Evolutionary conservation across 2,888 invertebrate species (phyloP), one percentile per base, ranked within the genome.

Genomic region (Ptycholaimellus sp.): DNA sequence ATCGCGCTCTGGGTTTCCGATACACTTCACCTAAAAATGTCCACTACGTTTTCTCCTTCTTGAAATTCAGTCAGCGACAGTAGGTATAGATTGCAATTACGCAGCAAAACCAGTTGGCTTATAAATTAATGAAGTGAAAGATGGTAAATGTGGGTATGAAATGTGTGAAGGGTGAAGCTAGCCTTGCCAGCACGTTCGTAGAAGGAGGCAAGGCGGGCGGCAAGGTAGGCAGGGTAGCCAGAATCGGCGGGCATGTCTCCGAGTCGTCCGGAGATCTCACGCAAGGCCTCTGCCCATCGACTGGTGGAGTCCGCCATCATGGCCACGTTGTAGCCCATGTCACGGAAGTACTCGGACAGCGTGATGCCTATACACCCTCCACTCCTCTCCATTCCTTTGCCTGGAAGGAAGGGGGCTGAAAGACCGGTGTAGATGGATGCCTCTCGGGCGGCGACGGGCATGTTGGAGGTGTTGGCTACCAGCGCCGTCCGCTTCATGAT

Each of bases 231-330:
- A 25, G 93, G 93, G 66, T 93, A 93, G 59, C 93, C 93, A 28
- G 69, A 69, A 50, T 66, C 83, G 51, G 93, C 93, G 57, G 93
- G 93, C 93, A 93, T 96, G 70, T 93, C 93, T 20, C 36, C 93
- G 59, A 93, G 69, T 64, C 93, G 85, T 54, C 42, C 87, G 0
- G 87, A 90, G 66, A 96, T 93, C 73, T 93, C 93, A 67, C 93
- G 73, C 62, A 93, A 70, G 48, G 93, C 93, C 65, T 93, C 93
- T 40, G 93, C 93, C 93, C 93, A 93, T 66, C 93, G 81, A 9
- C 90, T 90, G 16, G 93, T 93, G 20, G 90, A 90, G 67, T 93
- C 93, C 43, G 93, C 93, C 90, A 93, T 93, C 93, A 93, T 93
- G 49, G 90, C 83, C 28, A 96, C 93, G 61, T 93, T 81, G 72